phyloP scores from a whole-genome alignment of 2,797 vertebrate species.

The Trichosurus vulpecula region DNA sequence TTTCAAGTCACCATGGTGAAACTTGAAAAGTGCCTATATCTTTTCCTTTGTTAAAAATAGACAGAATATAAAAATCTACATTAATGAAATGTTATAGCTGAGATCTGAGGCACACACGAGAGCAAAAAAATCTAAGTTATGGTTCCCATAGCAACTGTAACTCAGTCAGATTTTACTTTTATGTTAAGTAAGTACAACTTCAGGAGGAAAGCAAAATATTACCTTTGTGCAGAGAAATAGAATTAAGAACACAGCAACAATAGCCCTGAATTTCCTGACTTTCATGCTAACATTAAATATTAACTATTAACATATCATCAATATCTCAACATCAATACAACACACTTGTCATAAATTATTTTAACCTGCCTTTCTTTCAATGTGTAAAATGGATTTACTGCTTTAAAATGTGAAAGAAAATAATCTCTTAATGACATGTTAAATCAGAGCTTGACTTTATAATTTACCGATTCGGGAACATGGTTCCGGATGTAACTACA shows the following conservation, averaged over 20 bases:
- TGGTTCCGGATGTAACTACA: slow-evolving; percentile 26
- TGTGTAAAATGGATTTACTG: slow-evolving; percentile 26
- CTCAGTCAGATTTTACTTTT: slow-evolving; percentile 70
- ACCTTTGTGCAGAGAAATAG: slow-evolving; percentile 53
- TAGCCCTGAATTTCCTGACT: slow-evolving; percentile 13
- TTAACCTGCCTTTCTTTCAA: slow-evolving; percentile 20
- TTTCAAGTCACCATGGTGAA: slow-evolving; percentile 2
- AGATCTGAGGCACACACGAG: slow-evolving; percentile 64
- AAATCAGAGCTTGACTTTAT: slow-evolving; percentile 8
- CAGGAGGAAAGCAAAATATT: slow-evolving; percentile 67
- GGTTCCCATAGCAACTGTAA: slow-evolving; percentile 73
- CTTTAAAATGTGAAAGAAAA: slow-evolving; percentile 44
- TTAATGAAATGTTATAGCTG: slow-evolving; percentile 64
- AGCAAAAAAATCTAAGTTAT: slow-evolving; percentile 58
- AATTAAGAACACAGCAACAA: slow-evolving; percentile 53
- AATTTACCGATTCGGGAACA: slow-evolving; percentile 28
- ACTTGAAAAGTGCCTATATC: slow-evolving; percentile 44
- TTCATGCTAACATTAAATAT: slow-evolving; percentile 31
- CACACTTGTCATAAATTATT: slow-evolving; percentile 9
- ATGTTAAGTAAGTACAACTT: slow-evolving; percentile 74
- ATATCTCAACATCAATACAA: slow-evolving; percentile 1
- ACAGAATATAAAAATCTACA: slow-evolving; percentile 50
- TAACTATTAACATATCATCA: background rate
- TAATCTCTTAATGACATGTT: slow-evolving; percentile 41
- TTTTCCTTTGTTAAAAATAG: slow-evolving; percentile 57